Evolutionary conservation across 2,888 invertebrate species (phyloP), one percentile per base, ranked within the genome.

Genomic region (Monopis laevigella): DNA sequence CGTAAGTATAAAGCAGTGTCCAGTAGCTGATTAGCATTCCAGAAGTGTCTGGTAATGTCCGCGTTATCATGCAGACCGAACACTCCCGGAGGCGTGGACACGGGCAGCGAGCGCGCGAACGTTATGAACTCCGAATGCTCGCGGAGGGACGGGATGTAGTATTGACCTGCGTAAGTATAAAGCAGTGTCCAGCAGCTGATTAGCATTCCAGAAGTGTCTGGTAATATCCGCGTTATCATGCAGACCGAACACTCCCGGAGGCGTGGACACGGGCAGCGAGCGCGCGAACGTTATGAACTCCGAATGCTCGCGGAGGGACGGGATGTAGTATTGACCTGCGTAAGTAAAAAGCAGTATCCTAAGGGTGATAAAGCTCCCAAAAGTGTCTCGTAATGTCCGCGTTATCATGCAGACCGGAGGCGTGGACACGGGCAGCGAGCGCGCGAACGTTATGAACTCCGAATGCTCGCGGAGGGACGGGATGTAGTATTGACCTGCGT

Each of bases 51-150:
- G 55, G 92, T 89, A 54, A 96, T 93, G 57, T 96, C 94, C 0
- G 95, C 96, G 72, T 96, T 96, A 44, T 92, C 86, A 65, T 96
- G 89, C 85, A 96, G 92, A 8, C 96, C n/a, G n/a, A n/a, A n/a
- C n/a, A n/a, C n/a, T n/a, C n/a, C n/a, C 0, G 96, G 96, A 42
- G 87, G 84, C 11, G 94, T 89, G 17, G 86, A 86, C 42, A 88
- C 75, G 1, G 96, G 96, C 51, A 96, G 65, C 18, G 85, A 83
- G 14, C 77, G 85, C 0, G 88, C 86, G 54, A 87, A 90, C 12
- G 65, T 61, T 40, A 91, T 63, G 62, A 86, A 92, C 18, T 87
- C 86, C 0, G 88, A 86, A 53, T 92, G 88, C 53, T 90, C 89
- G 43, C 85, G 86, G 45, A 86, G 84, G 0, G 81, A 81, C 0